Evolutionary conservation across 1,140 invertebrate genomes (phyloP), one percentile per base, ranked within the genome.

Genomic region (Drosophila serrata): DNA sequence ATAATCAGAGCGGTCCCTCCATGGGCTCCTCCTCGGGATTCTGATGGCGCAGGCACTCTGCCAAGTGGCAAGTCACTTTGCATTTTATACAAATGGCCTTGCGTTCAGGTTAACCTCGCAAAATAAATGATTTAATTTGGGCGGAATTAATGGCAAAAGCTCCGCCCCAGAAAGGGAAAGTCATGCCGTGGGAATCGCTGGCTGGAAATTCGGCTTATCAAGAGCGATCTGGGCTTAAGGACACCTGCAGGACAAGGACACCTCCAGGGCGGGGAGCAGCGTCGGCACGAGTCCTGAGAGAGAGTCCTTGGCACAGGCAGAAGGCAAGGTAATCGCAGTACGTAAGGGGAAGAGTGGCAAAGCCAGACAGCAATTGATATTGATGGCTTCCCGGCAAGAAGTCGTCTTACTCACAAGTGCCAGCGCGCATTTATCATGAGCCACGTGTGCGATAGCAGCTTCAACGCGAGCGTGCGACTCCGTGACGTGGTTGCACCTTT

Each of bases 101-200:
- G 49, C 17, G 24, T 27, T 35, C 22, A 55, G 39, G 45, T 35
- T 51, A 49, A 70, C 56, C 68, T 59, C 59, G 35, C 61, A 61
- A 76, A 81, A 81, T 79, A 85, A 86, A 81, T 86, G 74, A 88
- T 84, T 88, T 84, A 84, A 84, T 84, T 87, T 87, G 31, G 29
- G 22, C 56, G 33, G 56, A 77, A 87, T 90, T 65, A 88, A 88
- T 87, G 76, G 63, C 43, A 27, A 27, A 39, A 9, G 24, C 33
- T 27, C 33, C 27, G 35, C 22, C 39, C 12, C 19, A 13, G 33
- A 61, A 53, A 75, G 63, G 35, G 27, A 46, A 75, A 60, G 80
- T 77, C 79, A 82, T 65, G 68, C 74, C 55, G 45, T 49, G 29
- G 56, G 67, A 77, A 69, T 80, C 57, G 53, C 61, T 46, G 45